Evolutionary conservation across 1,140 invertebrate species (phyloP), one percentile per base, ranked within the genome.

Genomic region (Ceratina australensis): DNA sequence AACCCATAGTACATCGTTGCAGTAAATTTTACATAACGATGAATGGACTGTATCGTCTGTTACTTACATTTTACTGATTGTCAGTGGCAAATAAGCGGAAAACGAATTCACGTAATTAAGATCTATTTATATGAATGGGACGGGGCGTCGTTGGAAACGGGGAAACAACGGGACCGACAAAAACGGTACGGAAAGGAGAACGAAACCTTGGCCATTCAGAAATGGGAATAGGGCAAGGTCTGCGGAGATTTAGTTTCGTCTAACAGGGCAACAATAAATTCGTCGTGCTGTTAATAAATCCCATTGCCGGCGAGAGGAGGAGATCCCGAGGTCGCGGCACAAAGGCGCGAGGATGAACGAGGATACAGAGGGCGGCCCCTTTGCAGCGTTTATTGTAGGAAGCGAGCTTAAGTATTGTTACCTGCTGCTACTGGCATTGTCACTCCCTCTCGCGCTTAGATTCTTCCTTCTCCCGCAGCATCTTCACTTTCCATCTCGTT

Each of bases 241-340:
- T 42, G 33, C 65, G 47, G 63, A 76, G 78, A 60, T 80, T 71
- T 75, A 64, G 78, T 80, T 80, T 75, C 52, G 71, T 75, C n/a
- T 71, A 79, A 82, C 72, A 63, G 72, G 72, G 66, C 78, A 80
- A 80, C 81, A 82, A 80, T 82, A 82, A 82, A 82, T 82, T 80
- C 81, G 78, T 82, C 78, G 65, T 80, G 66, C 78, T 82, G 78
- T 82, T 82, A 82, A 82, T 82, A 82, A 82, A 80, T 82, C 78
- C 78, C 63, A 82, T 82, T 82, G 72, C 66, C 42, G 24, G 52
- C 42, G 63, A 75, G 72, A 63, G 54, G 73, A 75, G 67, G 33
- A 69, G 78, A 80, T 67, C 50, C 68, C 64, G 57, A 24, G 24
- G 56, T 28, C 20, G 22, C 4, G 22, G 67, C 28, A 81, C 73